Conservation (phyloP, 2,113 vertebrate species). For the human (Homo sapiens) region GRCh38 chr2:113325501-113326000, state of each 20-base stretch:
- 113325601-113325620: not conserved
- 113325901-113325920: not conserved
- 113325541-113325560: not conserved
- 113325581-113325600: too few relatives aligned
- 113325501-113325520: constrained; percentile 22
- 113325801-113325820: not conserved
- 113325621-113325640: not conserved
- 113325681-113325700: not conserved
- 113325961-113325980: not conserved
- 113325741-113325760: not conserved
- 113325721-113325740: not conserved
- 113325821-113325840: not conserved
- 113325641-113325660: not conserved
- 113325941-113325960: not conserved
- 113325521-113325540: not conserved
- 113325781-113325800: not conserved
- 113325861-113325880: too few relatives aligned
- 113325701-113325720: not conserved
- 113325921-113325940: not conserved
- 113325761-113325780: not conserved
- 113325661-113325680: not conserved
- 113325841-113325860: not conserved
- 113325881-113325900: not conserved
- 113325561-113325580: not conserved
- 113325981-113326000: not conserved